Evolutionary conservation across 1,140 invertebrate species (phyloP), one percentile per base, ranked within the genome.

Genomic region (Paramacrobiotus metropolitanus): DNA sequence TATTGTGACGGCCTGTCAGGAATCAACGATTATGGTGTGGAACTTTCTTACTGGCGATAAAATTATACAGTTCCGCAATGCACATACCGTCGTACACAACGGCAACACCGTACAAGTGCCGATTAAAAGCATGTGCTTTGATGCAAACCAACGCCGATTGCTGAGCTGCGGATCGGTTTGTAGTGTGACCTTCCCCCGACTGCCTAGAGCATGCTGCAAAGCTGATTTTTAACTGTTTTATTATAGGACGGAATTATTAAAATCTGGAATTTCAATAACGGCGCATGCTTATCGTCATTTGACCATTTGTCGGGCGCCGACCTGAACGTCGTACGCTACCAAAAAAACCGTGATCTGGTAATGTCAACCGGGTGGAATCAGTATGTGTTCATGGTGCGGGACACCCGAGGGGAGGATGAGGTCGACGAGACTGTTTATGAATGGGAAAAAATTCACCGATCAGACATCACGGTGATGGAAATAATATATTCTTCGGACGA

Each of bases 191-290:
- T n/a, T n/a, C 9, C 34, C 34, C 34, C n/a, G n/a, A n/a, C n/a
- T n/a, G n/a, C n/a, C n/a, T n/a, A n/a, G n/a, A n/a, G n/a, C n/a
- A n/a, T n/a, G n/a, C n/a, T n/a, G n/a, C n/a, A n/a, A n/a, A n/a
- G n/a, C n/a, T n/a, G n/a, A n/a, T n/a, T n/a, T n/a, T n/a, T n/a
- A n/a, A n/a, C n/a, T n/a, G n/a, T n/a, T n/a, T n/a, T n/a, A n/a
- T n/a, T n/a, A n/a, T n/a, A 66, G 29, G 66, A 71, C 55, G 70
- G 70, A 1, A 67, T 66, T n/a, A 64, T 71, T 1, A 70, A 70
- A 59, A 62, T 71, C 0, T 70, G 69, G 69, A 70, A 70, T 61
- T 71, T 69, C 63, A 71, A 71, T 63, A 69, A 70, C 55, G 70
- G 69, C 9, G 65, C 64, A 1, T 66, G 65, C 31, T 64, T 68